Percentiles rank a stretch among this genome's conserved stretches.
These are phyloP conservation scores for Stictocephala bisonia DNA, from an alignment of 2,888 invertebrate genomes.

Conservation along the genomic window DNA sequence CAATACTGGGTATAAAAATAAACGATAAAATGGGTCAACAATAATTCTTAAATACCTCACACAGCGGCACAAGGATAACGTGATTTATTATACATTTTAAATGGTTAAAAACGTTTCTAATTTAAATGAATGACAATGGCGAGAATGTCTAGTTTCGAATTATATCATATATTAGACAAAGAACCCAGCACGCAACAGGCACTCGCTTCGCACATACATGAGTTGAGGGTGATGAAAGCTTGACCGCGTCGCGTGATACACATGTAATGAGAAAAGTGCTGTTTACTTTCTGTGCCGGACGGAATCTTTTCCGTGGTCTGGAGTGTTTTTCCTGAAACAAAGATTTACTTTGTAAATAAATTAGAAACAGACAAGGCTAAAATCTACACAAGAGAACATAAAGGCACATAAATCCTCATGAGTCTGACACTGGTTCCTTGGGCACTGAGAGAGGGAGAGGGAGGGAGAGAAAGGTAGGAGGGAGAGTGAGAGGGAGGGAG, in stretches of 20 bases:
- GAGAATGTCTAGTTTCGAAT: neutral
- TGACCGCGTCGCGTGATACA: neutral
- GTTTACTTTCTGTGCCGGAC: slow-evolving; percentile 62
- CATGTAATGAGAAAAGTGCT: neutral
- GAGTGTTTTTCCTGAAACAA: slow-evolving; percentile 62
- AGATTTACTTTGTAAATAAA: no score
- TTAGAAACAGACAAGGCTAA: no score
- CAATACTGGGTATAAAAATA: slow-evolving; percentile 33
- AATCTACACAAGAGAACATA: no score
- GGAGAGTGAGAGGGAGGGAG: no score
- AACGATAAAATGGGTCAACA: slow-evolving; percentile 34
- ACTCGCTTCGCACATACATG: slow-evolving; percentile 10
- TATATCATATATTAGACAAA: neutral
- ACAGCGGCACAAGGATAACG: slow-evolving; percentile 15
- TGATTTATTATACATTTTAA: slow-evolving; percentile 32
- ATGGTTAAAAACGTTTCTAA: neutral
- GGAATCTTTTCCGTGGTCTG: slow-evolving; percentile 62
- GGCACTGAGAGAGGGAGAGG: no score
- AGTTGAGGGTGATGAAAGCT: neutral
- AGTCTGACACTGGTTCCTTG: no score
- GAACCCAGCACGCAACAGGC: neutral
- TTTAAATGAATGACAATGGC: slow-evolving; percentile 24
- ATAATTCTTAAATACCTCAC: slow-evolving; percentile 4
- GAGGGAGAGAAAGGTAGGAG: no score
- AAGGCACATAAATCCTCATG: no score